Evolutionary conservation across 2,113 vertebrate genomes (phyloP).

Genomic region (Phalacrocorax brasilianus): DNA sequence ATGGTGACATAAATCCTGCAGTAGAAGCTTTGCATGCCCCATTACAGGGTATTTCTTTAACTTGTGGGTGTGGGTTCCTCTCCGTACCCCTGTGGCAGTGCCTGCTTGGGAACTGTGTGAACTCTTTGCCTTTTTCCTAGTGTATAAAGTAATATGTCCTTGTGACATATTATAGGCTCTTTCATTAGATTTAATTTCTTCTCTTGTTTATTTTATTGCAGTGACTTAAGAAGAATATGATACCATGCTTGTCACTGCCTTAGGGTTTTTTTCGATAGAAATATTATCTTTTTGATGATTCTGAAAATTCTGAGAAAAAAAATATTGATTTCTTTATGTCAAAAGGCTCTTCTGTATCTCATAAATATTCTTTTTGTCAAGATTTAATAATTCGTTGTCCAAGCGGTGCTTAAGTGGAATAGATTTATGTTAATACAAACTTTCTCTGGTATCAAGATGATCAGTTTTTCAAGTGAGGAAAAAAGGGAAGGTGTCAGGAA

Average conservation of each 20-base stretch:
- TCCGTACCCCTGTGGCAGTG: not conserved
- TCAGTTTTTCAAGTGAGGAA: conserved; percentile 33
- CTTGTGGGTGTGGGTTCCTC: not conserved
- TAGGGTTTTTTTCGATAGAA: not conserved
- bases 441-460: conserved; percentile 45
- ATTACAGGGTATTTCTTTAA: too few species aligned
- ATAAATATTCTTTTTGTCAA: conserved; percentile 66
- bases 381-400: conserved; percentile 45
- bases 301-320: conserved; percentile 33
- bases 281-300: conserved; percentile 37
- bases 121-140: not conserved
- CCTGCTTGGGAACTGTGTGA: not conserved
- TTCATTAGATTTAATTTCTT: conserved; percentile 48
- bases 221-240: not conserved
- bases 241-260: not conserved
- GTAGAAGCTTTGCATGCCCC: not conserved
- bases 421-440: conserved; percentile 66
- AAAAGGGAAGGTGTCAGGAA: conserved; percentile 7
- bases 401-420: conserved; percentile 53
- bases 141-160: not conserved
- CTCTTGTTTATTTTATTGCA: conserved; percentile 43
- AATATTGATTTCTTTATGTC: conserved; percentile 27
- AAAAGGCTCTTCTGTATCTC: conserved; percentile 48
- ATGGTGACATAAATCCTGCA: not conserved
- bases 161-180: not conserved